Evolutionary conservation across 2,888 invertebrate genomes (phyloP), one percentile per base, ranked within the genome.

Genomic region (Macrophya annulata): DNA sequence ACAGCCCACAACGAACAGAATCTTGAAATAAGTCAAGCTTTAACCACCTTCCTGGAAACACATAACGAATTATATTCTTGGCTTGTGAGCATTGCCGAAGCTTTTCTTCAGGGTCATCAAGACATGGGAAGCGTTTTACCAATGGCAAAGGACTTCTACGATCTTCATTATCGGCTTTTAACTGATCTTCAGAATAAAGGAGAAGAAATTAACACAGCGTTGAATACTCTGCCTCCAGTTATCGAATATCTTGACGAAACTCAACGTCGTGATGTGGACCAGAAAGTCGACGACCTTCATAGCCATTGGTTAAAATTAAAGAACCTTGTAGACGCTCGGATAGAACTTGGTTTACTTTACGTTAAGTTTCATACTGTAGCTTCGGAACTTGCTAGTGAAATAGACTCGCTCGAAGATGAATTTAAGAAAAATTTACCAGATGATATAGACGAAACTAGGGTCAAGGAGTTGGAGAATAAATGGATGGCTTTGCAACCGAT

Each of bases 361-460:
- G 95, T 96, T 68, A 95, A 96, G 88, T 97, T 97, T 93, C 96
- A 97, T 89, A 95, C 95, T 90, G 95, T 96, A 87, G 96, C 96
- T 31, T 95, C 96, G 86, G 95, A 96, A 91, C 94, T 97, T 76
- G 94, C 95, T 86, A 94, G 94, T 86, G 96, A 96, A 90, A 94
- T 97, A 92, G 96, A 96, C 90, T 94, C 94, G 85, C 90, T 97
- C 79, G 96, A 97, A 90, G 93, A 94, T 4, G 94, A 95, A 51
- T 90, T 97, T 68, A 94, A 94, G 88, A 94, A 94, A 77, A 93
- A 94, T 59, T 48, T 12, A 45, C 91, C 93, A 12, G 94, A 95
- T 77, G 93, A 94, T 85, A 92, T 95, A 21, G 94, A 95, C 86
- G 95, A 96, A 51, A 94, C 93, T 1, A 93, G 93, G 45, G 93